Percentiles rank a stretch among this genome's conserved stretches.
Conservation (phyloP, 2,797 vertebrate genomes). For the Pipistrellus pipistrellus region DNA sequence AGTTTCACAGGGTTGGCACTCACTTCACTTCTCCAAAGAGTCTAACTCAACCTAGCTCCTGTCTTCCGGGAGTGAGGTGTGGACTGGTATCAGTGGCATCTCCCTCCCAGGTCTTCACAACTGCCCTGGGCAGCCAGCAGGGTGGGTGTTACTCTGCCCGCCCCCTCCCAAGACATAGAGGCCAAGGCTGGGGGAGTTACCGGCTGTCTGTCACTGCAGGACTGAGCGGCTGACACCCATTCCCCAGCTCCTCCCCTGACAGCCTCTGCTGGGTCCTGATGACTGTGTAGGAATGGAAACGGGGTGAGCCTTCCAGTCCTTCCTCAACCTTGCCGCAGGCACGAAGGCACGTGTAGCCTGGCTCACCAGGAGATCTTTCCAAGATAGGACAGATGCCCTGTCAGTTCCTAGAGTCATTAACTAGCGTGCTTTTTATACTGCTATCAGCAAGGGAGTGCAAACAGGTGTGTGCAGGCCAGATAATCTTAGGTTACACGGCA, state of each 20-base stretch:
- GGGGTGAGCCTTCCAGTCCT: slow-evolving; percentile 60
- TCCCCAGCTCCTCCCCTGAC: background rate
- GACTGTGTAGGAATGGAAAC: background rate
- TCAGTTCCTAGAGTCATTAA: slow-evolving; percentile 76
- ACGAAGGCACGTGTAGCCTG: slow-evolving; percentile 27
- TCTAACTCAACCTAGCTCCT: slow-evolving; percentile 56
- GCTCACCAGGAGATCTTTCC: background rate
- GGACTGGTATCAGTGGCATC: background rate
- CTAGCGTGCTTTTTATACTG: slow-evolving; percentile 66
- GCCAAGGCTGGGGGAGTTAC: background rate
- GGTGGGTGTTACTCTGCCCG: background rate
- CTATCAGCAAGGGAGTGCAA: slow-evolving; percentile 77
- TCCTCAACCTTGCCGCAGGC: slow-evolving; percentile 44
- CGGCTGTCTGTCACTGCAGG: background rate
- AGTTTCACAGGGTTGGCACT: slow-evolving; percentile 83
- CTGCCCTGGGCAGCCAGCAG: background rate
- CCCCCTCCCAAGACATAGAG: background rate
- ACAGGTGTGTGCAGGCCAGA: slow-evolving; percentile 65
- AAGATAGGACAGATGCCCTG: slow-evolving; percentile 44
- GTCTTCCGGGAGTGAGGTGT: background rate
- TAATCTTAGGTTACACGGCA: slow-evolving; percentile 67
- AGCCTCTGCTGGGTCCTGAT: background rate
- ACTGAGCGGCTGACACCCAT: background rate
- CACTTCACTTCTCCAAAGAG: slow-evolving; percentile 65
- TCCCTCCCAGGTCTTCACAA: slow-evolving; percentile 31